Evolutionary conservation across 2,113 vertebrate genomes (phyloP).

Genomic region (Raja brachyura): DNA sequence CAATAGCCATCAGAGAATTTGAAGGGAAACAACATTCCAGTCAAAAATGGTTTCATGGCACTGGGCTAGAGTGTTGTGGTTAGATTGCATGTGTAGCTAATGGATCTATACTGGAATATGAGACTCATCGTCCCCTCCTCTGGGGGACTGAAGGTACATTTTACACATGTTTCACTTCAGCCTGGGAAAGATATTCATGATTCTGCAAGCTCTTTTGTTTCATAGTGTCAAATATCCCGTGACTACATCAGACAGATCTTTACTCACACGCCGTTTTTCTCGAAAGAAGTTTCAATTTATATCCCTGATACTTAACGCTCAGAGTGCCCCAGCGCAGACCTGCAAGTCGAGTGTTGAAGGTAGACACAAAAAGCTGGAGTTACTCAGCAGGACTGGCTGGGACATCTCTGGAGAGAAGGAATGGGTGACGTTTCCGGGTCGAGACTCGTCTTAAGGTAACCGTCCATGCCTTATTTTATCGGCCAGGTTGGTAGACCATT

Average conservation of each 20-base stretch:
- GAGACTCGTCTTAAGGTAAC: not conserved
- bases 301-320: not conserved
- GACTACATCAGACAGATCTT: not conserved
- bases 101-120: conserved; percentile 61
- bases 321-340: not conserved
- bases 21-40: conserved; percentile 47
- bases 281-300: not conserved
- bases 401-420: too few relatives aligned
- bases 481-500: not conserved
- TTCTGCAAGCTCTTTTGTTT: conserved; percentile 15
- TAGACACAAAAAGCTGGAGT: too few relatives aligned
- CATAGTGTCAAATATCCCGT: conserved; percentile 6
- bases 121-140: conserved; percentile 60
- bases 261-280: not conserved
- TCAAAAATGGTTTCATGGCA: conserved; percentile 60
- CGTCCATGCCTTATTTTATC: not conserved
- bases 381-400: too few relatives aligned
- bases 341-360: not conserved
- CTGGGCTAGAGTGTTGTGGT: conserved; percentile 45
- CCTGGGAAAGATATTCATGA: conserved; percentile 36
- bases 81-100: conserved; percentile 63
- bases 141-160: conserved; percentile 56
- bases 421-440: too few relatives aligned
- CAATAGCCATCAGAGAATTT: conserved; percentile 17
- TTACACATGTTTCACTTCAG: conserved; percentile 61